Conservation (phyloP, 2,888 invertebrate species). For the Folsomia manolachei region DNA sequence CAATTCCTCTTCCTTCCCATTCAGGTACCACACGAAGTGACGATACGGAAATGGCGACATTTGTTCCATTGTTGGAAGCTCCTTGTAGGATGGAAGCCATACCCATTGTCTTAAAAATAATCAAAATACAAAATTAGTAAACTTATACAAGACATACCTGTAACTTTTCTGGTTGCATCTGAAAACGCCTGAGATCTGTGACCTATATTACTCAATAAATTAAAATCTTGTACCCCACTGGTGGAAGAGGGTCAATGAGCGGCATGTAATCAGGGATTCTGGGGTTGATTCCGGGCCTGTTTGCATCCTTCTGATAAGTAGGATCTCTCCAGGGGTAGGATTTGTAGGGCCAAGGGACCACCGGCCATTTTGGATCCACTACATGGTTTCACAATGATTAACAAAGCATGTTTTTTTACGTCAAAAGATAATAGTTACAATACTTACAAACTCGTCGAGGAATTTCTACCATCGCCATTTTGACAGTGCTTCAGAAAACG, state of each 20-base stretch:
- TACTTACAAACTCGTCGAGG: no score
- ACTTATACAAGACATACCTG: neutral
- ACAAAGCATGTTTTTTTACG: no score
- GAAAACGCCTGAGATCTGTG: no score
- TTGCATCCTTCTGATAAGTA: neutral
- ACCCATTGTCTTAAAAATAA: neutral
- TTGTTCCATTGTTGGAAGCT: neutral
- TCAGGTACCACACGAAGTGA: neutral
- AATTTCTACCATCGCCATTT: no score
- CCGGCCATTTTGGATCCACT: neutral
- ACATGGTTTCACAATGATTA: no score
- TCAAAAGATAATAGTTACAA: no score
- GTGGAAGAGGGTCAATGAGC: neutral
- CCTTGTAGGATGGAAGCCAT: neutral
- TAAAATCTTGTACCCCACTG: no score
- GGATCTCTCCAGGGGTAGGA: neutral
- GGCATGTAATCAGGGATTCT: neutral
- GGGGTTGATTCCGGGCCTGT: no score
- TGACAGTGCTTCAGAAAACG: no score
- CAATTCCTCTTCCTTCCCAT: neutral
- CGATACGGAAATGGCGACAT: neutral
- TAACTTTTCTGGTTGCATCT: neutral
- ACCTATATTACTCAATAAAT: no score
- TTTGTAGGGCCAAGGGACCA: neutral
- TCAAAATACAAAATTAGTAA: neutral